Base-by-base conservation (phyloP, 2,888 invertebrate species). In the Caenorhabditis becei region DNA sequence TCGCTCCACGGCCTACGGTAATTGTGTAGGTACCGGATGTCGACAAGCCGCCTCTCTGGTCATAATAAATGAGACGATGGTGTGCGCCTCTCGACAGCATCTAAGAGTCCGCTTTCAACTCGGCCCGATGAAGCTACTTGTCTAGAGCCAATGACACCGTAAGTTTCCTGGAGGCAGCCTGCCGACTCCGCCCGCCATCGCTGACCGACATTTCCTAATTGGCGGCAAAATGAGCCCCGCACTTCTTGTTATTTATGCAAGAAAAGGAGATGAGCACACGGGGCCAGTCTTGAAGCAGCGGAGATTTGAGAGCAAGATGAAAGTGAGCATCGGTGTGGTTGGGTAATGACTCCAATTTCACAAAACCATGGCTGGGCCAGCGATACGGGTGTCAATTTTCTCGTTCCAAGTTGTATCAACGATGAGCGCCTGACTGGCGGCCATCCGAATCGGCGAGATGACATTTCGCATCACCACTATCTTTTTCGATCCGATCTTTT, bases 51-150 rank as follows among this genome's bases (percentile, higher is more conserved):
- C 59, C 37, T 59, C 61, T 59, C 66, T 44, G 62, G 71, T 78
- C 78, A 78, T 78, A 78, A 71, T 78, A 78, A 78, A 78, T 78
- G 78, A 78, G 78, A 71, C 61, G 72, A 70, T 71, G 75, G 66
- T 75, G 74, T 74, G 65, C 41, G 49, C 51, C 58, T 65, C 65
- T 71, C 63, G 51, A 65, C 74, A 53, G 65, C 65, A 49, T 37
- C 61, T 41, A 62, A 24, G 63, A 23, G 32, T 37, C 54, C 20
- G 44, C 54, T 44, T 51, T 65, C 24, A 61, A 67, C 41, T 56
- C 56, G 63, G 16, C 61, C 49, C 66, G 71, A 78, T 67, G 78
- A 78, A 72, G 78, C 78, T 78, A 78, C 71, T 78, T 78, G 71
- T 71, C 54, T 24, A 54, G 69, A 44, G 59, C 54, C 54, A 72